phyloP scores from a whole-genome alignment of 2,113 vertebrate species.

The Ptyas mucosa region DNA sequence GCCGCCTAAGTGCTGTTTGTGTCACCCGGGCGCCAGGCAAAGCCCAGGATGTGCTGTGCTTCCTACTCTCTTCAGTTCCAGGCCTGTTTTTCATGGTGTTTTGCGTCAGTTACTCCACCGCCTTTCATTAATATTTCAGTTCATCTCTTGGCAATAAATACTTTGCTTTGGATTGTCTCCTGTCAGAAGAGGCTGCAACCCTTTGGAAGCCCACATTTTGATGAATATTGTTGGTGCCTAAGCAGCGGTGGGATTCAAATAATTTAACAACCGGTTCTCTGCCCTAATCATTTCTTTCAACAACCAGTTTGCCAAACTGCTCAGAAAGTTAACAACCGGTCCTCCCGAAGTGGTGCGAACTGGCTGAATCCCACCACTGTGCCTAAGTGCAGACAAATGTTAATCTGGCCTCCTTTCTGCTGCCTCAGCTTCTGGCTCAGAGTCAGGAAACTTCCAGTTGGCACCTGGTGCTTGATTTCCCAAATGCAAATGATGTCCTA shows the following conservation, averaged over 20 bases:
- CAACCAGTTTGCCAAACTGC: too few species aligned
- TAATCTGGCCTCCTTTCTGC: not conserved
- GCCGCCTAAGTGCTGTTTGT: not conserved
- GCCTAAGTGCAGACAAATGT: not conserved
- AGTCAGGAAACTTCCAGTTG: constrained; percentile 11
- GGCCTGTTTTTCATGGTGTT: not conserved
- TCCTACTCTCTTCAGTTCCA: not conserved
- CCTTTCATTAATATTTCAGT: not conserved
- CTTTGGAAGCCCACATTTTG: not conserved
- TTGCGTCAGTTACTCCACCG: not conserved
- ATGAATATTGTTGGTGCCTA: not conserved
- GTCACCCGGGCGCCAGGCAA: not conserved
- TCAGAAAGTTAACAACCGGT: too few species aligned
- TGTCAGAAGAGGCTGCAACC: not conserved
- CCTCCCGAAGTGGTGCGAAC: too few species aligned
- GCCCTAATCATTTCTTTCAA: too few species aligned
- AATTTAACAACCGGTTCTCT: too few species aligned
- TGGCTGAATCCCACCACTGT: too few species aligned
- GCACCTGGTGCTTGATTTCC: not conserved
- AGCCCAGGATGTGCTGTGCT: not conserved
- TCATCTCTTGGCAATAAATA: not conserved
- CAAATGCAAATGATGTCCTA: not conserved
- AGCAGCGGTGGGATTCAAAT: too few species aligned
- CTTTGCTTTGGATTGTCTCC: not conserved
- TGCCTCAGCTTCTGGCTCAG: not conserved